Evolutionary conservation across 2,888 invertebrate species (phyloP).

Genomic region (Aleiodes leptofemur): DNA sequence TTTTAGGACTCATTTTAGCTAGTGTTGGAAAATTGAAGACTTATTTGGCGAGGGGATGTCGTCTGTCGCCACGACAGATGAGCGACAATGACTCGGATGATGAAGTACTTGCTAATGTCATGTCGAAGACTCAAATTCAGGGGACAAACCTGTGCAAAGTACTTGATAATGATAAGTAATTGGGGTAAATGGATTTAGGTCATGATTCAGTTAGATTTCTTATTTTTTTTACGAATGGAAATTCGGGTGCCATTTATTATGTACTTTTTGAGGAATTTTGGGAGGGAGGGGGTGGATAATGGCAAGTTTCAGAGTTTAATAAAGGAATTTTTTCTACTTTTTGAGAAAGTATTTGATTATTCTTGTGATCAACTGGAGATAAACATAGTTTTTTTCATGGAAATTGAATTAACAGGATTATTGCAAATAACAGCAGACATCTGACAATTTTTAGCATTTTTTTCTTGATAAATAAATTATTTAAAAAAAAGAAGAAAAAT

Average conservation of each 20-base stretch:
- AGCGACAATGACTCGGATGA: conserved; percentile 85
- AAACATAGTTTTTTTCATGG: too few relatives aligned
- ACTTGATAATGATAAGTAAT: not conserved
- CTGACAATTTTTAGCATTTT: too few relatives aligned
- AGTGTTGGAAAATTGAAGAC: conserved; percentile 87
- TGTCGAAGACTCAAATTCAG: not conserved
- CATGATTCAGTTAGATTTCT: not conserved
- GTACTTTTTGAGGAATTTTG: not conserved
- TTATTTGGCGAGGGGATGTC: conserved; percentile 85
- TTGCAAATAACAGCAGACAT: too few relatives aligned
- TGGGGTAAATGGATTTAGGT: not conserved
- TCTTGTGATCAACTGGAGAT: too few relatives aligned
- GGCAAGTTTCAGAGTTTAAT: not conserved
- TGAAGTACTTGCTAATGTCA: conserved; percentile 26
- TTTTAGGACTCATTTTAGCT: conserved; percentile 94
- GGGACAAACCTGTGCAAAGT: not conserved
- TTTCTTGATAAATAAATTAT: too few relatives aligned
- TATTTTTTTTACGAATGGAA: conserved; percentile 1
- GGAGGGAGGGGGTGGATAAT: not conserved
- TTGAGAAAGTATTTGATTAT: not conserved
- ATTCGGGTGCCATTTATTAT: conserved; percentile 18
- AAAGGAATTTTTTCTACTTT: not conserved
- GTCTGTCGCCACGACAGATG: conserved; percentile 84
- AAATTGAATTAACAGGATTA: too few relatives aligned
- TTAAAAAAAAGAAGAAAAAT: too few relatives aligned